phyloP scores from a whole-genome alignment of 2,888 invertebrate genomes.

The Lordiphosa fenestrarum region DNA sequence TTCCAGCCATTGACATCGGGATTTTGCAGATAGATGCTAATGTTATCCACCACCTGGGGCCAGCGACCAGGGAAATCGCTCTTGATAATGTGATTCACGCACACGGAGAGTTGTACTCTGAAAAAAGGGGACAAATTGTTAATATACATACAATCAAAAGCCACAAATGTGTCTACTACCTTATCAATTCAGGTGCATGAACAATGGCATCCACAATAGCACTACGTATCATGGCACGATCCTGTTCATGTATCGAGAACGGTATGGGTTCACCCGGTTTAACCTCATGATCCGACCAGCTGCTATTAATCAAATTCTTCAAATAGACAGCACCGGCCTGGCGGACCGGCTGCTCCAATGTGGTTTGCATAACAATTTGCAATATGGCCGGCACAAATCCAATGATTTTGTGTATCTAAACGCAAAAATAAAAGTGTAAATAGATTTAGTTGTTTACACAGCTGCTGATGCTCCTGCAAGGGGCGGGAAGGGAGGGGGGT shows the following conservation, averaged over 20 bases:
- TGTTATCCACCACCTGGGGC: constrained; percentile 97
- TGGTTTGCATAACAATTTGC: constrained; percentile 95
- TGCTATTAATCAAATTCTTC: constrained; percentile 94
- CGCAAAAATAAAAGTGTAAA: constrained; percentile 35
- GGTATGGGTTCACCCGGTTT: constrained; percentile 87
- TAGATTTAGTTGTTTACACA: constrained; percentile 57
- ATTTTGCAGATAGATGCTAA: constrained; percentile 94
- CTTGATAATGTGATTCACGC: constrained; percentile 95
- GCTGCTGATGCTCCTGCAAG: constrained; percentile 35
- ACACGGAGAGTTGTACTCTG: constrained; percentile 94
- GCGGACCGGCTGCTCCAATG: constrained; percentile 93
- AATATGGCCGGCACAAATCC: constrained; percentile 96
- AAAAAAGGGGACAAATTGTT: constrained; percentile 17
- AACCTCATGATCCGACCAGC: constrained; percentile 92
- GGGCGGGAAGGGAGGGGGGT: constrained; percentile 17
- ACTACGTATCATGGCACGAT: constrained; percentile 94
- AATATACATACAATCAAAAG: constrained; percentile 81
- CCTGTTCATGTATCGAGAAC: constrained; percentile 97
- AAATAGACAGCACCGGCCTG: constrained; percentile 98
- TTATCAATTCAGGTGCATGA: constrained; percentile 93
- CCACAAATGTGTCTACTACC: constrained; percentile 82
- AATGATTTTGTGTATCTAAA: constrained; percentile 94
- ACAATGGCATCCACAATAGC: constrained; percentile 97
- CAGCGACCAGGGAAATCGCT: constrained; percentile 97
- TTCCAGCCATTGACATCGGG: constrained; percentile 93